These are phyloP conservation scores for Autographa pulchrina DNA, from an alignment of 2,888 invertebrate genomes.

Conservation along the genomic window DNA sequence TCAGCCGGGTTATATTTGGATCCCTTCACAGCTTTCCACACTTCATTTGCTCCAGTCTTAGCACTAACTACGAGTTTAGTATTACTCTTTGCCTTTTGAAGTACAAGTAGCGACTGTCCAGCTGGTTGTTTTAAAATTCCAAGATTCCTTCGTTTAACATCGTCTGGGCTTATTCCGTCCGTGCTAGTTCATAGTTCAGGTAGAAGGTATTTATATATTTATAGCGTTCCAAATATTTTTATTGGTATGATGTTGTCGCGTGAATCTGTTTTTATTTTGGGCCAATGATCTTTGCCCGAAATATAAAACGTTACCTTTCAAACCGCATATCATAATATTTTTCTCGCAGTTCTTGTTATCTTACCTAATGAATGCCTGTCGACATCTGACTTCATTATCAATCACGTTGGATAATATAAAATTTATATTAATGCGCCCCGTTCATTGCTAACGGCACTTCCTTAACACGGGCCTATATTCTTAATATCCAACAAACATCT, in stretches of 20 bases:
- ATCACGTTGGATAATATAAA: conserved; percentile 38
- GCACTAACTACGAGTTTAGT: conserved; percentile 38
- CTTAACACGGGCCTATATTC: conserved; percentile 48
- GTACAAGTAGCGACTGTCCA: neutral
- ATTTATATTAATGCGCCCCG: conserved; percentile 31
- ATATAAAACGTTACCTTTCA: conserved; percentile 21
- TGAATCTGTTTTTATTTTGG: conserved; percentile 27
- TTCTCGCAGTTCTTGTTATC: conserved; percentile 28
- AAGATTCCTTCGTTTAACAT: conserved; percentile 10
- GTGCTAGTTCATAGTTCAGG: conserved; percentile 30
- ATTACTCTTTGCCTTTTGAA: conserved; percentile 16
- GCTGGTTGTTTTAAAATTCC: conserved; percentile 1
- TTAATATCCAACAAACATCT: conserved; percentile 55
- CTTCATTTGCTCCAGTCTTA: conserved; percentile 56
- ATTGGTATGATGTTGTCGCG: conserved; percentile 47
- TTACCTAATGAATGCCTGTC: conserved; percentile 45
- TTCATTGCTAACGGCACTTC: conserved; percentile 47
- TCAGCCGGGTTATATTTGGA: conserved; percentile 68
- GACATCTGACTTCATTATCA: conserved; percentile 45
- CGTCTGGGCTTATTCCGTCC: neutral
- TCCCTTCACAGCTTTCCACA: conserved; percentile 62
- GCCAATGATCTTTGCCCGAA: conserved; percentile 41
- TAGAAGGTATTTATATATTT: conserved; percentile 46
- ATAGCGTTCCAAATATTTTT: conserved; percentile 56
- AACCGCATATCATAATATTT: conserved; percentile 27